phyloP scores from a whole-genome alignment of 2,888 invertebrate genomes.

The Diploptera punctata region DNA sequence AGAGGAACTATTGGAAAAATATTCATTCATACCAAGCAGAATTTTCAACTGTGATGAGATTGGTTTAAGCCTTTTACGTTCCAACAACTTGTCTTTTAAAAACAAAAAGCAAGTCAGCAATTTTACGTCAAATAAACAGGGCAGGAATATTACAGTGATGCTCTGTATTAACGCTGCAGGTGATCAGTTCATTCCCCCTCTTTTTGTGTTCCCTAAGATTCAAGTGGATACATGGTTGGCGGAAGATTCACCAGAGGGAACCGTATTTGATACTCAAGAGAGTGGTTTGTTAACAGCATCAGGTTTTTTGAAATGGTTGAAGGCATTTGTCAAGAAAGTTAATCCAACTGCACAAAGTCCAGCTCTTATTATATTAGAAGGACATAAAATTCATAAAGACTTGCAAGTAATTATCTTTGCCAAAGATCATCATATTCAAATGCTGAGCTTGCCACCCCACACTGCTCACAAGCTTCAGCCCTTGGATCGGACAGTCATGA shows the following conservation, averaged over 20 bases:
- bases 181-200: not conserved
- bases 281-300: not conserved
- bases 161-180: not conserved
- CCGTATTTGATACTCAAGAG: slow-evolving; percentile 9
- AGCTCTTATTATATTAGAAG: slow-evolving; percentile 15
- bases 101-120: slow-evolving; percentile 4
- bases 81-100: not conserved
- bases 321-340: slow-evolving; percentile 8
- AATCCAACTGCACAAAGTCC: slow-evolving; percentile 18
- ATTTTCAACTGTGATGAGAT: not conserved
- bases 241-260: slow-evolving; percentile 20
- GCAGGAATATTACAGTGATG: not conserved
- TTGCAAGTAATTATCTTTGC: not conserved
- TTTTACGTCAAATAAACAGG: not conserved
- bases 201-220: not conserved
- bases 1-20: not conserved
- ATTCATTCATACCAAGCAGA: not conserved
- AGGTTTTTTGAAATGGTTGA: slow-evolving; percentile 21
- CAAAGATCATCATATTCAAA: not conserved
- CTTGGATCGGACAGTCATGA: slow-evolving; percentile 14
- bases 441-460: slow-evolving; percentile 14
- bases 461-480: slow-evolving; percentile 24
- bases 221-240: not conserved
- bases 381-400: not conserved
- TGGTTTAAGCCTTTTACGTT: not conserved